A percentile compares a stretch with the other conserved stretches of the same genome.
phyloP scores from a whole-genome alignment of 2,888 invertebrate genomes.

The Neoaliturus tenellus region DNA sequence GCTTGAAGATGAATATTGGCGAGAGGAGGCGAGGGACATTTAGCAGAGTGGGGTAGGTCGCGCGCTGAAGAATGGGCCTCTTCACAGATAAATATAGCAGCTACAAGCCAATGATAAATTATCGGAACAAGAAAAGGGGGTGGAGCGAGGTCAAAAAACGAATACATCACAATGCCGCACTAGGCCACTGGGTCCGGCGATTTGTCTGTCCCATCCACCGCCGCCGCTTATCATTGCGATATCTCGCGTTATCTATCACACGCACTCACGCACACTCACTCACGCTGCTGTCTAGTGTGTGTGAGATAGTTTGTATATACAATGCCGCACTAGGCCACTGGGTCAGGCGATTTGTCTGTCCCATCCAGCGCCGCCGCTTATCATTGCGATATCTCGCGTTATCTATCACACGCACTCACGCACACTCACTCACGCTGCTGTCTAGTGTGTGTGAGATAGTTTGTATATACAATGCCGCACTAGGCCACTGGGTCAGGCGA shows the following conservation, averaged over 20 bases:
- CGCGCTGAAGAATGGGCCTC: conserved; percentile 54
- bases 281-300: neutral
- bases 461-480: neutral
- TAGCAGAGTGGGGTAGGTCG: conserved; percentile 51
- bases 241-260: neutral
- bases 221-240: neutral
- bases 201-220: conserved; percentile 21
- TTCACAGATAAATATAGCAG: conserved; percentile 56
- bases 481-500: neutral
- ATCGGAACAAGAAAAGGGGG: conserved; percentile 54
- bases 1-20: conserved; percentile 24
- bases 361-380: neutral
- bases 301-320: neutral
- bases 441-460: neutral
- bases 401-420: no score
- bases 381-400: neutral
- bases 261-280: neutral
- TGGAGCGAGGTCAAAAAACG: conserved; percentile 61
- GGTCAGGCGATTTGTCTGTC: neutral
- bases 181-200: conserved; percentile 52
- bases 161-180: conserved; percentile 59
- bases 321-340: neutral
- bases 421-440: no score
- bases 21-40: conserved; percentile 27
- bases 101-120: conserved; percentile 57